Evolutionary conservation across 1,140 invertebrate genomes (phyloP), one percentile per base, ranked within the genome.

Genomic region (Dendrolimus punctatus): DNA sequence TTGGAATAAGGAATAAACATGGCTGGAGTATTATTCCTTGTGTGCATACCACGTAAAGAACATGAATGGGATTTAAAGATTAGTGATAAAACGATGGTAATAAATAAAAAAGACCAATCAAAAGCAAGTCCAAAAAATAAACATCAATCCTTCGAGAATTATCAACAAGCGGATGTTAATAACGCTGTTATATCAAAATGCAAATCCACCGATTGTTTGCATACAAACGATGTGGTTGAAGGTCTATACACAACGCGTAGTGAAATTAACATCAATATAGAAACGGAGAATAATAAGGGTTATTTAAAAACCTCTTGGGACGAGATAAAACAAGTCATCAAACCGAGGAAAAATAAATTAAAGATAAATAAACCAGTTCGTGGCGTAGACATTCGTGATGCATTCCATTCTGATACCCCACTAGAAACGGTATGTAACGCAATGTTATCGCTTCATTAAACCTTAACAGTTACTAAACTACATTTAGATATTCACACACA

Each of bases 1-100:
- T 23, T 23, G 23, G 3, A 23, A 23, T 2, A 23, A 3, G 23
- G 3, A 23, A 23, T 23, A 23, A 23, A 23, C 23, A 80, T 78
- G 77, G 57, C 66, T 6, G 74, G 71, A 6, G 64, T 73, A 8
- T 47, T 78, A 5, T 78, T 80, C 47, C 65, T 80, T 1, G 64
- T 80, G 6, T 69, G 58, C 39, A 59, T 80, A 0, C 77, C 77
- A 5, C 66, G 60, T 38, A 63, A 57, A 49, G 53, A 73, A 51
- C 58, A 71, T 52, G 75, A 80, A 63, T 54, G 60, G 39, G 49
- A 67, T 23, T 46, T 80, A 40, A 64, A 60, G 48, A 60, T 59
- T 36, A 64, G 52, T 37, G 60, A 58, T 39, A 42, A 51, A 57
- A 60, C 39, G 40, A 46, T 40, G 43, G 49, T 38, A 64, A 60